A percentile compares a stretch with the other conserved stretches of the same genome.
phyloP scores from a whole-genome alignment of 2,888 invertebrate genomes.

The Chaetoderma sp. region DNA sequence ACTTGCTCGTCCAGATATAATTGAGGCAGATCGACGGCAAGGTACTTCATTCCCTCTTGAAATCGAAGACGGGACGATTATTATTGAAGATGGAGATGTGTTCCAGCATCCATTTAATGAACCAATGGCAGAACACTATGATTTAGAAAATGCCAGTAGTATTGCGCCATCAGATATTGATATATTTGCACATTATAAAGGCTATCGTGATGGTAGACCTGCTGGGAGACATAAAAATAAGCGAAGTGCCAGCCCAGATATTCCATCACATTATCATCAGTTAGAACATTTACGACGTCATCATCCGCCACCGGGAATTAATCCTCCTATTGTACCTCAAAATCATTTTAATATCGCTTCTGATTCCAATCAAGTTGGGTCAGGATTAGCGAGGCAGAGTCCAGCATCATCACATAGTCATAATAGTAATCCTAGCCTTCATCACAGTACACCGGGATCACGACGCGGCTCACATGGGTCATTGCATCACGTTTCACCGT shows the following conservation, averaged over 20 bases:
- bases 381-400: background rate
- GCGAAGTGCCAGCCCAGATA: constrained; percentile 79
- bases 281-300: constrained; percentile 69
- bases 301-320: constrained; percentile 34
- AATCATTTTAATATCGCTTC: too few species aligned
- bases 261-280: constrained; percentile 74
- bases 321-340: too few species aligned
- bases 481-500: constrained; percentile 27
- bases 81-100: constrained; percentile 59
- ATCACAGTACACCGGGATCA: constrained; percentile 33
- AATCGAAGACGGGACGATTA: constrained; percentile 59
- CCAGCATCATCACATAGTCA: background rate
- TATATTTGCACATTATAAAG: constrained; percentile 96
- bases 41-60: constrained; percentile 44
- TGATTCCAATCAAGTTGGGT: too few species aligned
- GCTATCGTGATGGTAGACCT: constrained; percentile 84
- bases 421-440: constrained; percentile 23
- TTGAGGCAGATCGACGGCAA: constrained; percentile 82
- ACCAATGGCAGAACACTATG: constrained; percentile 75
- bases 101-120: constrained; percentile 41
- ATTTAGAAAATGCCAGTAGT: constrained; percentile 95
- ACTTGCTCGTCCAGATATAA: constrained; percentile 87
- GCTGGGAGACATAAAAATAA: constrained; percentile 85
- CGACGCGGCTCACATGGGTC: constrained; percentile 33
- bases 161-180: constrained; percentile 98